These are phyloP conservation scores for Lampris megalopsis DNA, from an alignment of 2,113 vertebrate genomes.

Conservation along the genomic window DNA sequence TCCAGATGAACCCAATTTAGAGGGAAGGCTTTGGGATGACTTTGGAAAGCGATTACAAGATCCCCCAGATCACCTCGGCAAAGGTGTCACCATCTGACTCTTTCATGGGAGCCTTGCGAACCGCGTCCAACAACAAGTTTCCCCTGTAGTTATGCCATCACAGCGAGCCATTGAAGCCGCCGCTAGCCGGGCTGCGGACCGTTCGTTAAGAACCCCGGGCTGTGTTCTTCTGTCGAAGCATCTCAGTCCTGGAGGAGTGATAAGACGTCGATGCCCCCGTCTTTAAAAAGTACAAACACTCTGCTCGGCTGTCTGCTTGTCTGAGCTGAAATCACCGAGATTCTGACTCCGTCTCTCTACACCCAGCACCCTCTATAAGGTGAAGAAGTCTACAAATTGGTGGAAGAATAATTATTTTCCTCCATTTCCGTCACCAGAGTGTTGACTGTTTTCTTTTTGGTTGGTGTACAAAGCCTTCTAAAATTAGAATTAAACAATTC, in stretches of 20 bases:
- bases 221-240: constrained; percentile 81
- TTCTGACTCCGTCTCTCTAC: constrained; percentile 69
- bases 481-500: too few species aligned
- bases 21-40: constrained; percentile 79
- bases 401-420: constrained; percentile 47
- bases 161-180: constrained; percentile 80
- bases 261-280: constrained; percentile 81
- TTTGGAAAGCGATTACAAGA: constrained; percentile 81
- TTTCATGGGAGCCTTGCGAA: constrained; percentile 81
- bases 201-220: constrained; percentile 82
- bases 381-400: constrained; percentile 68
- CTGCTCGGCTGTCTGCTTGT: constrained; percentile 79
- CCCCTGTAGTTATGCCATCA: constrained; percentile 85
- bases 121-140: constrained; percentile 83
- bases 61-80: constrained; percentile 78
- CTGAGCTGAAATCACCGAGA: constrained; percentile 82
- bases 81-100: constrained; percentile 84
- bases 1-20: constrained; percentile 82
- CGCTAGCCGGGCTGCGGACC: constrained; percentile 80
- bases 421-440: too few species aligned
- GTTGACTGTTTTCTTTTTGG: too few species aligned
- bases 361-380: constrained; percentile 69
- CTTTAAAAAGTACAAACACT: constrained; percentile 83
- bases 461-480: neutral
- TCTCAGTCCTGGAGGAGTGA: constrained; percentile 81